Evolutionary conservation across 2,113 vertebrate species (phyloP).

Genomic region (Coregonus clupeaformis): DNA sequence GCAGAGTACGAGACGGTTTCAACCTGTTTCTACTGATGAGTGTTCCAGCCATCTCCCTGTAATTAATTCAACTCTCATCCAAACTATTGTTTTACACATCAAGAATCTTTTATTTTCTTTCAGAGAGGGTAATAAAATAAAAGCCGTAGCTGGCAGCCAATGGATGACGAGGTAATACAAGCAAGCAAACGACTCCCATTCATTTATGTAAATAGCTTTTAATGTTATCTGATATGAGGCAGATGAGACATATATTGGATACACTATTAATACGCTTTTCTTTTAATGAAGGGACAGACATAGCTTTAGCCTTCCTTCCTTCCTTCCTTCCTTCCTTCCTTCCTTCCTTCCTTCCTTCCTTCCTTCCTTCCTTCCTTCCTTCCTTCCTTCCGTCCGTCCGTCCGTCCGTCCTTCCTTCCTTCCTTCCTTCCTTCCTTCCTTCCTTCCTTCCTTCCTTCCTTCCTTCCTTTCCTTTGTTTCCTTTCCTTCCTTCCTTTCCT

Average conservation of each 20-base stretch:
- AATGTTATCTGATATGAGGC: constrained; percentile 24
- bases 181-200: constrained; percentile 15
- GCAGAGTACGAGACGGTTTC: constrained; percentile 33
- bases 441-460: too few species aligned
- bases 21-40: constrained; percentile 24
- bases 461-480: too few species aligned
- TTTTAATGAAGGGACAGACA: neutral
- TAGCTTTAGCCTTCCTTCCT: too few species aligned
- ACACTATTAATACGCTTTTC: neutral
- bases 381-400: too few species aligned
- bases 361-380: too few species aligned
- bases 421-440: too few species aligned
- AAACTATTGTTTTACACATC: constrained; percentile 38
- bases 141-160: neutral
- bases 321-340: too few species aligned
- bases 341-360: too few species aligned
- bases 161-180: neutral
- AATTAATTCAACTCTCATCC: constrained; percentile 43
- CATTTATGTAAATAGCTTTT: constrained; percentile 44
- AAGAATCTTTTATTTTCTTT: constrained; percentile 25
- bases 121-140: constrained; percentile 20
- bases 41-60: constrained; percentile 28
- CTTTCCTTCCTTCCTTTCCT: too few species aligned
- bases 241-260: constrained; percentile 22
- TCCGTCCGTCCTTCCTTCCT: too few species aligned